phyloP scores from a whole-genome alignment of 92 coral and sea anemone genomes.

The Chrysogorgia sp. region DNA sequence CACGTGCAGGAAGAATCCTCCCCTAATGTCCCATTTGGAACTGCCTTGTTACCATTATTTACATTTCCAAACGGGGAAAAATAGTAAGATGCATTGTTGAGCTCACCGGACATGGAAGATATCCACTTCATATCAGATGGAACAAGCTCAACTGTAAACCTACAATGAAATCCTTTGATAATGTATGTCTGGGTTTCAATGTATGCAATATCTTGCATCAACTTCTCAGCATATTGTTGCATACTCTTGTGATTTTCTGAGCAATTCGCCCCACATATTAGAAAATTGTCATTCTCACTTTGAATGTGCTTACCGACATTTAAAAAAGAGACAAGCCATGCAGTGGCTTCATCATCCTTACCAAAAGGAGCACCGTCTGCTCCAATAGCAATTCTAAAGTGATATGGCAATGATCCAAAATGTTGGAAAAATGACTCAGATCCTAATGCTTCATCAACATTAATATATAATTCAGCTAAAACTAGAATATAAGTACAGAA shows the following conservation, averaged over 20 bases:
- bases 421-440: conserved; percentile 45
- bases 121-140: conserved; percentile 52
- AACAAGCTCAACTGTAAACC: conserved; percentile 25
- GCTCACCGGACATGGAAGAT: conserved; percentile 45
- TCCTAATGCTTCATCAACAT: conserved; percentile 50
- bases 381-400: conserved; percentile 63
- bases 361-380: conserved; percentile 68
- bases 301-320: conserved; percentile 56
- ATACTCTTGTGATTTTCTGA: conserved; percentile 52
- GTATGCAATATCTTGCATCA: conserved; percentile 46
- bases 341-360: conserved; percentile 62
- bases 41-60: conserved; percentile 40
- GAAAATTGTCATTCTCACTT: conserved; percentile 58
- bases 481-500: conserved; percentile 50
- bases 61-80: conserved; percentile 45
- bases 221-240: conserved; percentile 52
- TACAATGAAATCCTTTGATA: conserved; percentile 16
- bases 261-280: conserved; percentile 68
- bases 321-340: conserved; percentile 61
- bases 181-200: conserved; percentile 33
- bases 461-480: conserved; percentile 58
- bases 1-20: conserved; percentile 15
- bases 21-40: conserved; percentile 48
- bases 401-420: conserved; percentile 57
- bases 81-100: conserved; percentile 33